Evolutionary conservation across 2,888 invertebrate genomes (phyloP).

Genomic region (Ophraella communa): DNA sequence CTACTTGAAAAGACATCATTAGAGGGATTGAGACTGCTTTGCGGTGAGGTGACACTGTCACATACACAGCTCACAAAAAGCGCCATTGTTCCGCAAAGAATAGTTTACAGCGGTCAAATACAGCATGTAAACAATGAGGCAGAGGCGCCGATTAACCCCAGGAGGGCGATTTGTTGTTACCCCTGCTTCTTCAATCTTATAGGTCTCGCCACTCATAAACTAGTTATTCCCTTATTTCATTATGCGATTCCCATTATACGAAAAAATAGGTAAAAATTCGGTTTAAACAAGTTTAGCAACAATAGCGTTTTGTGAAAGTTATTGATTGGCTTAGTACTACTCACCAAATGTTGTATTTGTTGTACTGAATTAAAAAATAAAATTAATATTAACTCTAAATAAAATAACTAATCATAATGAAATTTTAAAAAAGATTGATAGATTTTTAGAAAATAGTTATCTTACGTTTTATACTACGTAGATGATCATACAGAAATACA

Average conservation of each 20-base stretch:
- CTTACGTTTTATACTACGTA: too few species aligned
- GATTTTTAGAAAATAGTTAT: too few species aligned
- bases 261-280: slow-evolving; percentile 24
- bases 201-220: slow-evolving; percentile 46
- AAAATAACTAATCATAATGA: too few species aligned
- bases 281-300: background rate
- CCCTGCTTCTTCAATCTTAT: slow-evolving; percentile 38
- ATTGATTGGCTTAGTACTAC: too few species aligned
- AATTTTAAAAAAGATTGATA: too few species aligned
- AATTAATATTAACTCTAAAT: too few species aligned
- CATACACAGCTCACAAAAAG: slow-evolving; percentile 52
- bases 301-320: background rate
- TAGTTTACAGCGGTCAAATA: slow-evolving; percentile 52
- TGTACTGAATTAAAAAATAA: too few species aligned
- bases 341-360: too few species aligned
- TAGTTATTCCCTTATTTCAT: slow-evolving; percentile 54
- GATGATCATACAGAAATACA: too few species aligned
- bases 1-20: slow-evolving; percentile 52
- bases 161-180: slow-evolving; percentile 50
- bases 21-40: slow-evolving; percentile 53
- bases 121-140: slow-evolving; percentile 56
- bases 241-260: slow-evolving; percentile 36
- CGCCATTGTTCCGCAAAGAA: slow-evolving; percentile 52
- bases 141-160: slow-evolving; percentile 56
- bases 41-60: slow-evolving; percentile 54